Percentiles rank a stretch among this genome's conserved stretches.
Evolutionary conservation across 92 coral and sea anemone genomes (phyloP).

Genomic region (Umimayanthus kanabou): DNA sequence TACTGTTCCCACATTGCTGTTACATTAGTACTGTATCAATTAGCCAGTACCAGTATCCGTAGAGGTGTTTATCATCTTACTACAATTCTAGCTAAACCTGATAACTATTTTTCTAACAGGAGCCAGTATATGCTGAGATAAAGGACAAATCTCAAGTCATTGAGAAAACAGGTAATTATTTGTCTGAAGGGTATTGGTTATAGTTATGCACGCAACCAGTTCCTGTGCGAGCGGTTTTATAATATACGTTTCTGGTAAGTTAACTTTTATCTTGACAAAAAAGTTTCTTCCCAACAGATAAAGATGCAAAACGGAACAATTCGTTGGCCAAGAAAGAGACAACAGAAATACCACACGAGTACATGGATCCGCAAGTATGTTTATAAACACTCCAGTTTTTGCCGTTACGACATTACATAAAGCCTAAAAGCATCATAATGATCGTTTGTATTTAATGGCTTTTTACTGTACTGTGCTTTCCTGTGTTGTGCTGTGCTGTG

Average conservation of each 20-base stretch:
- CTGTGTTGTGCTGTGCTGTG: too few species aligned
- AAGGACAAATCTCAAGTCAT: not conserved
- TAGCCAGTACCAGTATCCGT: not conserved
- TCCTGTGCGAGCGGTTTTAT: not conserved
- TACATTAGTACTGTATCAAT: too few species aligned
- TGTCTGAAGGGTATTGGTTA: not conserved
- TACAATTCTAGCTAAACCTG: not conserved
- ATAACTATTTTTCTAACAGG: not conserved
- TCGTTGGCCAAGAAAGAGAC: not conserved
- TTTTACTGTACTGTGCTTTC: too few species aligned
- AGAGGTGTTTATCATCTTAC: not conserved
- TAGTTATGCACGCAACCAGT: not conserved
- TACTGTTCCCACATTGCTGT: too few species aligned
- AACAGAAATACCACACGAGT: not conserved
- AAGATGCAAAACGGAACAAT: not conserved
- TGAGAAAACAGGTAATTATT: not conserved
- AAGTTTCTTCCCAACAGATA: not conserved
- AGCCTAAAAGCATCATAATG: not conserved
- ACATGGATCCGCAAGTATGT: conserved; percentile 14
- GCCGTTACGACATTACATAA: not conserved
- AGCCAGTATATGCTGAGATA: conserved; percentile 40
- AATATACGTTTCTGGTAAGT: not conserved
- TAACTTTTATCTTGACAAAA: not conserved
- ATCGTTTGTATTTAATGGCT: too few species aligned
- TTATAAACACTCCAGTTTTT: not conserved